Base-by-base conservation (phyloP, 2,888 invertebrate species). In the Minunthozetes semirufus region DNA sequence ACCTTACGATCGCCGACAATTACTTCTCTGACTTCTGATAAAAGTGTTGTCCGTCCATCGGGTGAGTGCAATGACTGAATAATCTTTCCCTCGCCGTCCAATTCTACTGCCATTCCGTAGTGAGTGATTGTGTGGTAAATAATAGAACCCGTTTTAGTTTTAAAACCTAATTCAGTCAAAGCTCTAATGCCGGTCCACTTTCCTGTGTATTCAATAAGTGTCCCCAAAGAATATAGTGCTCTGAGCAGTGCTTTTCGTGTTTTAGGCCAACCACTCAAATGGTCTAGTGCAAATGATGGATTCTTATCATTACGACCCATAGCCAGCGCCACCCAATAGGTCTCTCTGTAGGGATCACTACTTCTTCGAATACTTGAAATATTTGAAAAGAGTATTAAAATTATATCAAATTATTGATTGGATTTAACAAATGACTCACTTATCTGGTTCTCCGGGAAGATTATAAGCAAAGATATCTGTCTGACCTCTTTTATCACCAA, bases 391-490 rank as follows among this genome's bases (percentile, higher is more conserved):
- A 48, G 48, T 15, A 48, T 48, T 33, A 3, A 3, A 3, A 48
- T 48, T 15, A 46, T 50, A 13, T n/a, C 8, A n/a, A 50, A 50
- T 50, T 50, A 50, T n/a, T 50, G 50, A 42, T 42, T 50, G n/a
- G 5, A n/a, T 50, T 4, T 13, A 50, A 6, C 8, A 17, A n/a
- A 50, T 17, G 5, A 50, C 50, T 50, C 17, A 56, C 56, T 90
- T 91, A 83, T 92, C 92, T 0, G 90, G 89, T 79, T 83, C 78
- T 6, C 85, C 86, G 3, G 86, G 86, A 15, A 86, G 77, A 72
- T 91, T 91, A 79, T 93, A 90, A 5, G 89, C 84, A 80, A 96
- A 93, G 1, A 91, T 84, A 81, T 94, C 94, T 3, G 86, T 83
- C 78, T 87, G 85, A n/a, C 94, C 94, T 79, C 88, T 87, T 80